Base-by-base conservation (phyloP, 2,888 invertebrate genomes). In the Anarsia innoxiella region DNA sequence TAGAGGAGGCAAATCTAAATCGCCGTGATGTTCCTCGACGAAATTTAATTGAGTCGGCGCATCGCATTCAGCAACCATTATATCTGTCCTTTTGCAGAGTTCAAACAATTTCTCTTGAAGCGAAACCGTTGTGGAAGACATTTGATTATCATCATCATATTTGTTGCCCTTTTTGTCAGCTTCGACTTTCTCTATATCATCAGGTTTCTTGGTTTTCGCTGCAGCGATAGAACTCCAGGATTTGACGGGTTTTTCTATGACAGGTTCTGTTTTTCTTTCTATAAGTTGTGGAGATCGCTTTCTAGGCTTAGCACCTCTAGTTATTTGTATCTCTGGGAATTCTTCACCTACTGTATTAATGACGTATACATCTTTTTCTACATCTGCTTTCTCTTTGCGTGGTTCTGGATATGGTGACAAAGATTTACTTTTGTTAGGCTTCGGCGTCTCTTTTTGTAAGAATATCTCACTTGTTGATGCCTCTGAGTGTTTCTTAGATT, bases 11-110 rank as follows among this genome's bases (percentile, higher is more conserved):
- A 83, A 51, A 32, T 83, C 80, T n/a, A n/a, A n/a, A n/a, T n/a
- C n/a, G n/a, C n/a, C n/a, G 45, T 84, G 82, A 44, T 85, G 83
- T 55, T 85, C 84, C 37, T 85, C 85, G 3, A 84, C 72, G 36
- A 82, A 85, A 45, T 74, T 76, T 6, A 85, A 56, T 37, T 79
- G 80, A 0, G 75, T 57, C 8, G 86, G 85, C 1, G 69, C 61
- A 42, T 82, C 86, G 39, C 86, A 86, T 44, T 83, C 70, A 1
- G 84, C 86, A 28, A 86, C 78, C 67, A 85, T 72, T 25, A 86
- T 80, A 51, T 86, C 84, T 12, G 71, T 76, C 55, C 78, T 66
- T 43, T 85, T 85, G 40, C 83, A 86, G 10, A 85, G 56, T 43
- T 82, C 71, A 12, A 74, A 60, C 27, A 84, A 51, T 51, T 82